A percentile compares a stretch with the other conserved stretches of the same genome.
Conservation (phyloP, 2,113 vertebrate genomes). For the Halichoeres trimaculatus region DNA sequence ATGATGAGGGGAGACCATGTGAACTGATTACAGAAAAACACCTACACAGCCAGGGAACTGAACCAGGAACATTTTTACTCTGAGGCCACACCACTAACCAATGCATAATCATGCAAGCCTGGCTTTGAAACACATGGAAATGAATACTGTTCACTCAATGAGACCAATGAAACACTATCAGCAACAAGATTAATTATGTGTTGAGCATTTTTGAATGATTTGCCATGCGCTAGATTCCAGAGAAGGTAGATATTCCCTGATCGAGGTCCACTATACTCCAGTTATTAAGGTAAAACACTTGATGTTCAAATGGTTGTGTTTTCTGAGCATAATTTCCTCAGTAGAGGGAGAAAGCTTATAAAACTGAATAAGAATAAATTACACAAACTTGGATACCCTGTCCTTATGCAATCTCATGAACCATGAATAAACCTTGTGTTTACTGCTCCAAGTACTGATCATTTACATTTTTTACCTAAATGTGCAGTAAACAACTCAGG, state of each 20-base stretch:
- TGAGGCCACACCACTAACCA: no score
- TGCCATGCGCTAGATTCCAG: no score
- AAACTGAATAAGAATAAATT: constrained; percentile 24
- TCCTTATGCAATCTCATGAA: background rate
- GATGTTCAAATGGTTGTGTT: background rate
- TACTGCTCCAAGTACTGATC: background rate
- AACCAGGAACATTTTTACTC: no score
- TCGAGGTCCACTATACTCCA: background rate
- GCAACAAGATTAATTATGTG: no score
- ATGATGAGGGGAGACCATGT: no score
- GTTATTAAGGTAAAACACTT: background rate
- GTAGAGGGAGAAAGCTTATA: constrained; percentile 2
- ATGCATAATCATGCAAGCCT: no score
- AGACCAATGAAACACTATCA: no score
- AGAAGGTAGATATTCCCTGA: constrained; percentile 9
- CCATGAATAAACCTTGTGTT: background rate
- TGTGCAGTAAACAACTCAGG: background rate
- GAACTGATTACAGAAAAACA: no score
- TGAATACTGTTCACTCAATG: no score
- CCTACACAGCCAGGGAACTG: no score
- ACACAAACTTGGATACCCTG: background rate
- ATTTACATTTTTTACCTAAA: background rate
- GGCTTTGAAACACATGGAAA: no score
- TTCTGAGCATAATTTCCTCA: constrained; percentile 8
- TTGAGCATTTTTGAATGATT: no score